phyloP scores from a whole-genome alignment of 2,888 invertebrate genomes.

The Plemyria rubiginata region DNA sequence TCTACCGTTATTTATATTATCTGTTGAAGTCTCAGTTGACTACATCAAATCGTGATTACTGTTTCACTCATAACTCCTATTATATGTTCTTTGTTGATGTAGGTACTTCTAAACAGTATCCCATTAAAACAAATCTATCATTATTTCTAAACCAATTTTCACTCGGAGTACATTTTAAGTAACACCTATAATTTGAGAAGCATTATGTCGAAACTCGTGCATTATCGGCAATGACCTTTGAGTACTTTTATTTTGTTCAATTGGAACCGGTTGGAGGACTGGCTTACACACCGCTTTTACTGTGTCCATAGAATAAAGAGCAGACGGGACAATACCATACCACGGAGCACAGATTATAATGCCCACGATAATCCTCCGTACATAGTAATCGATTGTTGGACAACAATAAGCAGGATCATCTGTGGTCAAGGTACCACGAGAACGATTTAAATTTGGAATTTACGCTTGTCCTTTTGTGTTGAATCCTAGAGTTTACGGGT shows the following conservation, averaged over 20 bases:
- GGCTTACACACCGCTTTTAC: conserved; percentile 44
- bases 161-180: conserved; percentile 39
- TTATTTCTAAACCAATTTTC: conserved; percentile 42
- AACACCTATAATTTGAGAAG: conserved; percentile 45
- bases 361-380: conserved; percentile 36
- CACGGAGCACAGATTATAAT: conserved; percentile 22
- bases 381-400: conserved; percentile 6
- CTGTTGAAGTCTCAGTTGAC: background rate
- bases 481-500: background rate
- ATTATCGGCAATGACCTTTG: conserved; percentile 58
- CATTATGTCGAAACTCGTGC: conserved; percentile 46
- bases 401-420: conserved; percentile 8
- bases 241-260: conserved; percentile 55
- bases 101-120: conserved; percentile 28
- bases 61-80: conserved; percentile 13
- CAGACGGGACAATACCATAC: conserved; percentile 36
- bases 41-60: conserved; percentile 12
- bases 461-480: conserved; percentile 3
- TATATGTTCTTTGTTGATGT: conserved; percentile 19
- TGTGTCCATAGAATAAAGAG: conserved; percentile 35
- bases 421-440: conserved; percentile 3
- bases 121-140: conserved; percentile 40
- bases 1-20: conserved; percentile 4
- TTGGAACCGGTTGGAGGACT: conserved; percentile 44
- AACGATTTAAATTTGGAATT: conserved; percentile 7